Evolutionary conservation across 2,113 vertebrate species (phyloP).

Genomic region (Tiliqua scincoides): DNA sequence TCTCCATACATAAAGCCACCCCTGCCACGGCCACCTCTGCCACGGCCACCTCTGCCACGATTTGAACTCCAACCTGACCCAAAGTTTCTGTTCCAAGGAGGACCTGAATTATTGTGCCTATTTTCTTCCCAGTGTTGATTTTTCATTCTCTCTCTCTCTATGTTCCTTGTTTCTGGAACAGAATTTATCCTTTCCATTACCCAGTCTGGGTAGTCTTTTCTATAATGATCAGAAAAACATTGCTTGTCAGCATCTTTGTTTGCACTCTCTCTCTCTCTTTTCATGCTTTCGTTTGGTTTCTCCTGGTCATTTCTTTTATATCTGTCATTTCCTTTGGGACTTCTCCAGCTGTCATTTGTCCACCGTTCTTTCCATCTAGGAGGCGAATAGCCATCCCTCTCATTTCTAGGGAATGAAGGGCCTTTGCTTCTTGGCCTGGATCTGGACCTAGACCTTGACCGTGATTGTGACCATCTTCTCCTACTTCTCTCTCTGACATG

Average conservation of each 20-base stretch:
- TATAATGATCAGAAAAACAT: slow-evolving; percentile 77
- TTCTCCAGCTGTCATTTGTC: slow-evolving; percentile 82
- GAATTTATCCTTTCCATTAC: slow-evolving; percentile 86
- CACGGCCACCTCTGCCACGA: slow-evolving; percentile 79
- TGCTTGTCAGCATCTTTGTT: slow-evolving; percentile 73
- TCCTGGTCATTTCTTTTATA: slow-evolving; percentile 79
- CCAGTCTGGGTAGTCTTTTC: slow-evolving; percentile 90
- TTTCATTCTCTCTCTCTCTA: slow-evolving; percentile 76
- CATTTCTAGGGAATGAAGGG: slow-evolving; percentile 78
- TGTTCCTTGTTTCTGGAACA: slow-evolving; percentile 77
- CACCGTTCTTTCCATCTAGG: slow-evolving; percentile 87
- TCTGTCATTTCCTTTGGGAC: slow-evolving; percentile 78
- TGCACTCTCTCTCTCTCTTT: slow-evolving; percentile 76
- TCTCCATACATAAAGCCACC: slow-evolving; percentile 81
- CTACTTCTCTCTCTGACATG: slow-evolving; percentile 81
- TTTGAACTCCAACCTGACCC: slow-evolving; percentile 78
- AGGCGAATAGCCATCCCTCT: slow-evolving; percentile 80
- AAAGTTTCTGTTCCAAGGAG: slow-evolving; percentile 80
- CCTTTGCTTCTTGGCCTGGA: slow-evolving; percentile 80
- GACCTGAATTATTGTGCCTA: slow-evolving; percentile 78
- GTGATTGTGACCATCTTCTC: slow-evolving; percentile 83
- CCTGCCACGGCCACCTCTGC: slow-evolving; percentile 73
- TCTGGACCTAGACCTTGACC: slow-evolving; percentile 81
- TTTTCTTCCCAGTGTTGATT: slow-evolving; percentile 83
- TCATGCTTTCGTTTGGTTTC: slow-evolving; percentile 76